phyloP scores from a whole-genome alignment of 2,797 vertebrate genomes.

The Anas bernieri region DNA sequence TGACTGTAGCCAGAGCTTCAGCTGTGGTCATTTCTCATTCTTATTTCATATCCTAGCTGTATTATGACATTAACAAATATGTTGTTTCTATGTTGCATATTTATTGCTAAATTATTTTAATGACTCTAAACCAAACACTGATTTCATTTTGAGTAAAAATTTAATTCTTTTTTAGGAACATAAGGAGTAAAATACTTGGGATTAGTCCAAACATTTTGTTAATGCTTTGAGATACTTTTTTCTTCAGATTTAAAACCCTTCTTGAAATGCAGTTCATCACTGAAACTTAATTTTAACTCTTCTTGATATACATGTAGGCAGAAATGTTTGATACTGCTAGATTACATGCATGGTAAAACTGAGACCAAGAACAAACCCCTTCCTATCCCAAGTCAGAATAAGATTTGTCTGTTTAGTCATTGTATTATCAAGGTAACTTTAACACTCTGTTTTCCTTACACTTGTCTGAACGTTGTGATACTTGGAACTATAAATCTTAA shows the following conservation, averaged over 20 bases:
- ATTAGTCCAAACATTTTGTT: background rate
- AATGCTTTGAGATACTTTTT: background rate
- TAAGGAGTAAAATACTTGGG: background rate
- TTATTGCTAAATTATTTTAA: background rate
- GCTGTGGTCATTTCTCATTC: background rate
- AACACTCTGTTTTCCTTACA: background rate
- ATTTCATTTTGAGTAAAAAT: background rate
- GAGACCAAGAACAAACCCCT: background rate
- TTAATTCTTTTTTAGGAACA: background rate
- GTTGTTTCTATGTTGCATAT: background rate
- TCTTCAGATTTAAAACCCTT: background rate
- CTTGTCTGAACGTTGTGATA: background rate
- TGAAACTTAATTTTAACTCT: background rate
- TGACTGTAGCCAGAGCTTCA: background rate
- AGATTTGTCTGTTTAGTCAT: background rate
- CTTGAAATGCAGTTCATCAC: background rate
- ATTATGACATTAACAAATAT: background rate
- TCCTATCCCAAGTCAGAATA: background rate
- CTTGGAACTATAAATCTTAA: background rate
- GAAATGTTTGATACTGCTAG: background rate
- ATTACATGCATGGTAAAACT: background rate
- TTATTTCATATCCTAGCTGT: background rate
- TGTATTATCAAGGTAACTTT: background rate
- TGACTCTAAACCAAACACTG: background rate
- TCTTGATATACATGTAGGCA: background rate